These are phyloP conservation scores for Dyspetes luteomarginatus DNA, from an alignment of 2,888 invertebrate species.

Conservation along the genomic window DNA sequence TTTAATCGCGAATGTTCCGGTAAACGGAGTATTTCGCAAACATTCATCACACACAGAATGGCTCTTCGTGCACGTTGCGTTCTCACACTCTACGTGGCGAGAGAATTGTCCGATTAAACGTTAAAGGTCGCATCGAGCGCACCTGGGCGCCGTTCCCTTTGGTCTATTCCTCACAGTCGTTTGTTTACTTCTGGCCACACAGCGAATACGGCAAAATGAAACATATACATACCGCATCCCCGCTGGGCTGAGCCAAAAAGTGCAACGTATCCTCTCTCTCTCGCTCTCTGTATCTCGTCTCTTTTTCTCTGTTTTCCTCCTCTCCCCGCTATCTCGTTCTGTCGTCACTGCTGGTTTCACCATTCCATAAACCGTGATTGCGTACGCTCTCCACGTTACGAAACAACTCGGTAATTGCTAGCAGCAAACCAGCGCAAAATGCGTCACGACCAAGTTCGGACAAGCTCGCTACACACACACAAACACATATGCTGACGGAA, in stretches of 20 bases:
- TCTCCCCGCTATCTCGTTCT: conserved; percentile 19
- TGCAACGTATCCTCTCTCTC: conserved; percentile 30
- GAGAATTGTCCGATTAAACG: conserved; percentile 58
- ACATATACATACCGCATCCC: conserved; percentile 29
- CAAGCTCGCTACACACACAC: conserved; percentile 18
- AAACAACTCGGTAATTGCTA: conserved; percentile 80
- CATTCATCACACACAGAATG: conserved; percentile 32
- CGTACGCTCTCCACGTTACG: conserved; percentile 77
- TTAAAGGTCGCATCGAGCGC: conserved; percentile 8
- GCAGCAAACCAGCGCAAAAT: conserved; percentile 76
- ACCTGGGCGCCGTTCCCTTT: conserved; percentile 36
- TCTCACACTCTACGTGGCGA: neutral
- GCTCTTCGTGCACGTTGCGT: neutral
- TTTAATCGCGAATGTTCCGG: conserved; percentile 59
- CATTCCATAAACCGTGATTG: conserved; percentile 77
- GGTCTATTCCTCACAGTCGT: conserved; percentile 48
- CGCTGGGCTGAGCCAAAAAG: conserved; percentile 39
- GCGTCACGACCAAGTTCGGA: conserved; percentile 64
- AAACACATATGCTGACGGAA: neutral
- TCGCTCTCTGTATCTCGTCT: neutral
- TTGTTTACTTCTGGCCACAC: conserved; percentile 49
- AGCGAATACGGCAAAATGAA: conserved; percentile 55
- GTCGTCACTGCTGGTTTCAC: conserved; percentile 30
- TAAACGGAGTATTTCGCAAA: conserved; percentile 38
- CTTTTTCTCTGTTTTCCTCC: neutral